Conservation (phyloP, 2,888 invertebrate genomes). For the Lasioglossum zephyrum region DNA sequence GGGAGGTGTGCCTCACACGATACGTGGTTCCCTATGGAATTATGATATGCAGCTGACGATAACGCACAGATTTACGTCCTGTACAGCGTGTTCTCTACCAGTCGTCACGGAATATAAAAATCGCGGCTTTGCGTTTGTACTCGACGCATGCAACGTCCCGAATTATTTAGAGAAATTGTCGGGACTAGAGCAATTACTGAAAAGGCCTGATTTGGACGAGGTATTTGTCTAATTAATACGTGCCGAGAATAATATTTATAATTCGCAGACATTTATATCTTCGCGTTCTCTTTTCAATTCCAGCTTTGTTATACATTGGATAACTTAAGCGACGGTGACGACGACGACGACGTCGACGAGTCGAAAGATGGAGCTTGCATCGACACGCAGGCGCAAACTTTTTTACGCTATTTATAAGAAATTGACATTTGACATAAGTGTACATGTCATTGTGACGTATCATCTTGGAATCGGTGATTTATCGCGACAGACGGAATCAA, state of each 20-base stretch:
- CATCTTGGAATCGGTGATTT: constrained; percentile 6
- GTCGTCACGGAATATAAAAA: constrained; percentile 80
- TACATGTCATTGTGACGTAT: constrained; percentile 2
- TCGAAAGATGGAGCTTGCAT: constrained; percentile 3
- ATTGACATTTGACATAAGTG: constrained; percentile 25
- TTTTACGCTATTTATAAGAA: constrained; percentile 4
- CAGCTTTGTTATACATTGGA: constrained; percentile 81
- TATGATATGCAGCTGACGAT: constrained; percentile 94
- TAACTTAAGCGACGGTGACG: constrained; percentile 76
- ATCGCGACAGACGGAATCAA: not conserved
- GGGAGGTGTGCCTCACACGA: constrained; percentile 96
- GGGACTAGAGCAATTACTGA: constrained; percentile 85
- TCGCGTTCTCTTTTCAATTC: constrained; percentile 53
- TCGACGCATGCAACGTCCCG: constrained; percentile 87
- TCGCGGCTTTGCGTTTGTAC: constrained; percentile 85
- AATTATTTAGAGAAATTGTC: constrained; percentile 87
- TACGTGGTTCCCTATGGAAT: constrained; percentile 95
- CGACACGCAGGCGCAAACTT: not conserved
- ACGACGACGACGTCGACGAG: constrained; percentile 31
- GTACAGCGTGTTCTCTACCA: constrained; percentile 94
- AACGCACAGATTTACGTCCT: constrained; percentile 93
- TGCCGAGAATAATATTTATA: not conserved
- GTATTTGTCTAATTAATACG: constrained; percentile 64
- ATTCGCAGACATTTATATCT: not conserved
- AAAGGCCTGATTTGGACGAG: constrained; percentile 81